Base-by-base conservation (phyloP, 2,797 vertebrate species). In the Enteromius treurensis region DNA sequence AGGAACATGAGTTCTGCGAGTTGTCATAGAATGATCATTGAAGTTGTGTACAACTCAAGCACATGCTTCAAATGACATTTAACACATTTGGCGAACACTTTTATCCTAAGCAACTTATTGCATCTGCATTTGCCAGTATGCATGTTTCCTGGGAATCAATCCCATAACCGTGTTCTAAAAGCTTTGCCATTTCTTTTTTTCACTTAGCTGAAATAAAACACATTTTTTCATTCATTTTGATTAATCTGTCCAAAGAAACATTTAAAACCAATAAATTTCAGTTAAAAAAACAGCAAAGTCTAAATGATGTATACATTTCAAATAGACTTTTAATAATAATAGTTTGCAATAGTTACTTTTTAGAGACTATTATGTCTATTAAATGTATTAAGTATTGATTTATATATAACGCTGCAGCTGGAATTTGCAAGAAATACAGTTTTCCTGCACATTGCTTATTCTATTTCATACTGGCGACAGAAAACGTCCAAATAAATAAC, bases 11-110 rank as follows among this genome's bases (percentile, higher is more conserved):
- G 34, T 8, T 58, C 32, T 45, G n/a, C 47, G 37, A 69, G 29
- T 40, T 19, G 17, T 51, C 21, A 53, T 11, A 75, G 6, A 9
- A 58, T 32, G 32, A 45, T 47, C 23, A 64, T 13, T 58, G 26
- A 77, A 29, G 55, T 40, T 77, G 51, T 58, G 34, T 29, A 29
- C 23, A 77, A 19, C n/a, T 19, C 10, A 64, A 77, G 40, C 58
- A 26, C 9, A 19, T 2, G 23, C 9, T 64, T 64, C 17, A 26
- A 7, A 47, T 77, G 40, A 64, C 37, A 64, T 64, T 64, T 13
- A 47, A 47, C 37, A 47, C 23, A 32, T 64, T 64, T 64, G 55
- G 37, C 75, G 19, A 23, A 26, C 34, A 42, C 40, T 42, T 9
- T 77, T 58, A 42, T 45, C 40, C 2, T n/a, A 37, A 75, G 49